These are phyloP conservation scores for Agrochola lychnidis DNA, from an alignment of 2,888 invertebrate genomes.

Conservation along the genomic window DNA sequence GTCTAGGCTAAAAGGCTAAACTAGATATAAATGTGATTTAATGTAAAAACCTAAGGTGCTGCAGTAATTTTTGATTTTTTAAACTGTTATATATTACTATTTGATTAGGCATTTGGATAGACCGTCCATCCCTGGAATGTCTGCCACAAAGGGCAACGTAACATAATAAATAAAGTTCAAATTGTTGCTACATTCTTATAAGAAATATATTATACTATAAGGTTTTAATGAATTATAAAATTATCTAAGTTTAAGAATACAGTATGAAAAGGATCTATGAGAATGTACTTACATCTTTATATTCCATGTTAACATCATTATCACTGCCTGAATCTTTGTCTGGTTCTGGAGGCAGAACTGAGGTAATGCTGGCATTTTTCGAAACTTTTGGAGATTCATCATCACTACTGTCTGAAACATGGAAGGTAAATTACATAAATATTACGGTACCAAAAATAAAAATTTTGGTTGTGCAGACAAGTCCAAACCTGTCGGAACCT, in stretches of 20 bases:
- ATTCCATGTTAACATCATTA: slow-evolving; percentile 74
- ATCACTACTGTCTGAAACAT: slow-evolving; percentile 84
- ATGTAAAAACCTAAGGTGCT: background rate
- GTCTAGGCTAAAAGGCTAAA: background rate
- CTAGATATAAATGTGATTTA: background rate
- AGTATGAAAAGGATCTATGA: background rate
- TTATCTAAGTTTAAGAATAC: background rate
- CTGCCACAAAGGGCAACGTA: background rate
- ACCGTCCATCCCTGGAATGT: background rate
- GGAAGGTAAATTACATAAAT: background rate
- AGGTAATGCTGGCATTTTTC: slow-evolving; percentile 53
- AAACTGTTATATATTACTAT: too few species aligned
- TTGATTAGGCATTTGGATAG: background rate
- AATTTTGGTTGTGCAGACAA: background rate
- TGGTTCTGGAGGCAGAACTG: slow-evolving; percentile 51
- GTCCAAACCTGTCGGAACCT: slow-evolving; percentile 25
- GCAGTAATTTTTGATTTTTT: background rate
- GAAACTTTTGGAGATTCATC: slow-evolving; percentile 77
- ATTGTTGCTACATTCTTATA: background rate
- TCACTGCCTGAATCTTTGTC: slow-evolving; percentile 74
- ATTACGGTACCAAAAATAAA: background rate
- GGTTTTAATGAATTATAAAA: background rate
- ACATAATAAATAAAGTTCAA: background rate
- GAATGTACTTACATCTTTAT: slow-evolving; percentile 82
- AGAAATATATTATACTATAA: too few species aligned